Evolutionary conservation across 1,140 invertebrate genomes (phyloP).

Genomic region (Lycorma delicatula): DNA sequence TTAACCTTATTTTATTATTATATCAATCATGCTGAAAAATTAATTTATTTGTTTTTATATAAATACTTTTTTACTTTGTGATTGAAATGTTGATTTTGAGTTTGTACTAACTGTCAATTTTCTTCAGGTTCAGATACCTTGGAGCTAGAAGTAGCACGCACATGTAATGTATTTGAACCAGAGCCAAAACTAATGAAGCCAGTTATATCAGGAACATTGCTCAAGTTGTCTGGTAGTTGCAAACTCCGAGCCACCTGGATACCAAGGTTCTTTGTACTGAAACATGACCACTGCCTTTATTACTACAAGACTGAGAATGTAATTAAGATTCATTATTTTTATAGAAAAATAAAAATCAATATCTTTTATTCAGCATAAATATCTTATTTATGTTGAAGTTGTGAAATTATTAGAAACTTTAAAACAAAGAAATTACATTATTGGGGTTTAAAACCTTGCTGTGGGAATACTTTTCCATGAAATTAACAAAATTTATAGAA

Average conservation of each 20-base stretch:
- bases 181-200: slow-evolving; percentile 22
- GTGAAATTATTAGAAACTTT: not conserved
- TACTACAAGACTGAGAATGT: slow-evolving; percentile 87
- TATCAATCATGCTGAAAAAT: too few species aligned
- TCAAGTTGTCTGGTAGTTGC: slow-evolving; percentile 54
- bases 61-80: too few species aligned
- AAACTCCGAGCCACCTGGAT: slow-evolving; percentile 66
- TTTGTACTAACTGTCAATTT: slow-evolving; percentile 1
- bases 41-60: too few species aligned
- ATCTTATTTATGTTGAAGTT: slow-evolving; percentile 2
- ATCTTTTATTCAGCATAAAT: not conserved
- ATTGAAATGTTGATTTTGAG: too few species aligned
- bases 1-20: too few species aligned
- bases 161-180: slow-evolving; percentile 62
- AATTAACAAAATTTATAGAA: too few species aligned
- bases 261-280: slow-evolving; percentile 80
- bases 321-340: slow-evolving; percentile 34
- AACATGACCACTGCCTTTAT: slow-evolving; percentile 87
- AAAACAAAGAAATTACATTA: not conserved
- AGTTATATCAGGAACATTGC: slow-evolving; percentile 62
- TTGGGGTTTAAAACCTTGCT: too few species aligned
- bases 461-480: too few species aligned
- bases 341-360: not conserved
- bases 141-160: slow-evolving; percentile 79
- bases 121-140: slow-evolving; percentile 55